Evolutionary conservation across 2,797 vertebrate species (phyloP).

Genomic region (Enoplosus armatus): DNA sequence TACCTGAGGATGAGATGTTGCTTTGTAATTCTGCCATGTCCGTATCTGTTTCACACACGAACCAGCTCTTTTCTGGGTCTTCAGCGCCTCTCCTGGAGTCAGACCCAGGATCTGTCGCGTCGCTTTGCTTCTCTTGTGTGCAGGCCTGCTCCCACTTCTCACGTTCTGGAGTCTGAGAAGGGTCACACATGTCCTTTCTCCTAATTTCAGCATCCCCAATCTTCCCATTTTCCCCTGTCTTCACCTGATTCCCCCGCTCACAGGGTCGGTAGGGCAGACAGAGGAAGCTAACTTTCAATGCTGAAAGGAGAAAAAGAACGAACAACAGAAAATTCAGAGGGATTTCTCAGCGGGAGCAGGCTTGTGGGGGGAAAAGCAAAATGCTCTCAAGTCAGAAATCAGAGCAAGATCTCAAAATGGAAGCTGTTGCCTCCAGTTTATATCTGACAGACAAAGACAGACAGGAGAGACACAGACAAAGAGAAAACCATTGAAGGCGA

Average conservation of each 20-base stretch:
- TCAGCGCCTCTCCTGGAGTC: background rate
- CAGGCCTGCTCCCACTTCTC: constrained; percentile 53
- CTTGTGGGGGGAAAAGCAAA: constrained; percentile 13
- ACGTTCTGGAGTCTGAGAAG: constrained; percentile 2
- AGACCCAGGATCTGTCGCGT: constrained; percentile 8
- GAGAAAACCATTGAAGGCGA: constrained; percentile 37
- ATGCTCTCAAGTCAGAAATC: constrained; percentile 42
- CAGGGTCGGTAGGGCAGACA: constrained; percentile 73
- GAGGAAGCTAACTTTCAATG: constrained; percentile 66
- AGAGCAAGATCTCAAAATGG: constrained; percentile 52
- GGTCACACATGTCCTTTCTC: constrained; percentile 38
- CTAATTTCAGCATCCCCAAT: constrained; percentile 10
- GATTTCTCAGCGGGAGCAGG: constrained; percentile 22
- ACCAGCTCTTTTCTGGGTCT: constrained; percentile 59
- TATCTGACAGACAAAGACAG: constrained; percentile 42
- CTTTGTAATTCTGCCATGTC: constrained; percentile 53
- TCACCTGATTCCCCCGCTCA: constrained; percentile 17
- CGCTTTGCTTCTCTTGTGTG: constrained; percentile 5
- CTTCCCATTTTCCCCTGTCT: background rate
- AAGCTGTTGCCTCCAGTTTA: constrained; percentile 57
- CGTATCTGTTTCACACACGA: constrained; percentile 73
- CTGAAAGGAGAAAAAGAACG: constrained; percentile 55
- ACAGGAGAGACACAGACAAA: constrained; percentile 7
- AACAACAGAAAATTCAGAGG: constrained; percentile 22
- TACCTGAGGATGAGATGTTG: constrained; percentile 76